A percentile compares a stretch with the other conserved stretches of the same genome.
Conservation (phyloP, 2,888 invertebrate genomes). For the Kuschelorhynchus macadamiae region DNA sequence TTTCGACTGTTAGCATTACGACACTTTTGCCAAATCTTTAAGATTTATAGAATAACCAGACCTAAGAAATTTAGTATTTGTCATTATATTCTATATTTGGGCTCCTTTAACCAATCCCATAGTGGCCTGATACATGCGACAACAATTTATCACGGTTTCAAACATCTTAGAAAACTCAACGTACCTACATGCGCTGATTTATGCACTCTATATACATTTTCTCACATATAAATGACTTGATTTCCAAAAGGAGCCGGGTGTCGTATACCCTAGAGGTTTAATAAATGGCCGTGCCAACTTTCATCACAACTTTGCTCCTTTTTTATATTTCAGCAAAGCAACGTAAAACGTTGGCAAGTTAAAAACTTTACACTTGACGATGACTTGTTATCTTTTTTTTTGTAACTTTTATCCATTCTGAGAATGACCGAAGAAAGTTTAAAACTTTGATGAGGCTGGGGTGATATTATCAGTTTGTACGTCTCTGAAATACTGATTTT, state of each 20-base stretch:
- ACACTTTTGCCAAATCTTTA: too few species aligned
- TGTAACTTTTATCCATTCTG: not conserved
- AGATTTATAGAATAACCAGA: too few species aligned
- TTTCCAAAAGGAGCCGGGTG: slow-evolving; percentile 40
- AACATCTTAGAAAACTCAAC: not conserved
- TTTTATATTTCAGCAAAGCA: slow-evolving; percentile 30
- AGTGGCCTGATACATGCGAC: too few species aligned
- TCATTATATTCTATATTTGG: too few species aligned
- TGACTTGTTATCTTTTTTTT: slow-evolving; percentile 24
- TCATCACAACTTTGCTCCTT: slow-evolving; percentile 32
- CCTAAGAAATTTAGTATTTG: too few species aligned
- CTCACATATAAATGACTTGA: slow-evolving; percentile 44
- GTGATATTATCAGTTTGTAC: too few species aligned
- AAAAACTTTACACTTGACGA: slow-evolving; percentile 33
- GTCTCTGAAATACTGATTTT: too few species aligned
- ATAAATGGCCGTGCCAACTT: slow-evolving; percentile 43
- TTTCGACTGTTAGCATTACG: too few species aligned
- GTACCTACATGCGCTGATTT: slow-evolving; percentile 30
- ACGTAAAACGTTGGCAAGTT: slow-evolving; percentile 31
- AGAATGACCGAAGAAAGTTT: slow-evolving; percentile 6
- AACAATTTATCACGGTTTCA: not conserved
- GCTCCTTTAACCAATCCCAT: too few species aligned
- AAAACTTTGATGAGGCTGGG: not conserved
- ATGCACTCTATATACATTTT: slow-evolving; percentile 40
- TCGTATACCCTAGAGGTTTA: slow-evolving; percentile 35